Percentiles rank a stretch among this genome's conserved stretches.
phyloP scores from a whole-genome alignment of 2,797 vertebrate genomes.

The Thalassophryne amazonica region DNA sequence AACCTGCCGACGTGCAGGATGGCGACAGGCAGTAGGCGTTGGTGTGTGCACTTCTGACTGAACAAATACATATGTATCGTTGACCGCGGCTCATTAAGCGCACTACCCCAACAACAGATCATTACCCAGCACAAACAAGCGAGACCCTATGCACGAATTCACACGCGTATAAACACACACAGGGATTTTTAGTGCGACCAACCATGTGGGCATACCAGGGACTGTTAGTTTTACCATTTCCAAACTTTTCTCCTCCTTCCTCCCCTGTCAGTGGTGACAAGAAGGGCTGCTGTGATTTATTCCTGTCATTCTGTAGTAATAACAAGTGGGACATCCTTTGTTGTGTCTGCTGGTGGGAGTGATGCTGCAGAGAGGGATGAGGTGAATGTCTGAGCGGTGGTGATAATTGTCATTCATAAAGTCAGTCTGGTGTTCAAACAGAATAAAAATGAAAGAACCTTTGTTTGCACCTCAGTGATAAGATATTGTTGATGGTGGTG shows the following conservation, averaged over 20 bases:
- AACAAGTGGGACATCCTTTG: constrained; percentile 44
- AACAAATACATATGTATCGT: background rate
- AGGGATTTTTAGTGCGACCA: constrained; percentile 16
- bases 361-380: constrained; percentile 27
- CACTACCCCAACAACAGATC: constrained; percentile 13
- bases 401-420: constrained; percentile 53
- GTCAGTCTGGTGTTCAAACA: constrained; percentile 40
- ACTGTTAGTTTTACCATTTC: constrained; percentile 48
- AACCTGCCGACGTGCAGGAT: background rate
- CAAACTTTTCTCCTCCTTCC: constrained; percentile 16
- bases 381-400: constrained; percentile 30
- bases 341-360: constrained; percentile 28
- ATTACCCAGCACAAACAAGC: constrained; percentile 18
- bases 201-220: constrained; percentile 31
- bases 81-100: constrained; percentile 27
- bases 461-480: background rate
- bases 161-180: constrained; percentile 1
- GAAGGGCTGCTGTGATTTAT: constrained; percentile 53
- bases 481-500: background rate
- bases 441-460: constrained; percentile 17
- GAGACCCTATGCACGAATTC: constrained; percentile 12
- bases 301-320: constrained; percentile 52
- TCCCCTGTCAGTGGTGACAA: constrained; percentile 32
- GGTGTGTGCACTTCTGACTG: background rate
- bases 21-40: background rate